Evolutionary conservation across 2,797 vertebrate species (phyloP), one percentile per base, ranked within the genome.

Genomic region (Mallotus villosus): DNA sequence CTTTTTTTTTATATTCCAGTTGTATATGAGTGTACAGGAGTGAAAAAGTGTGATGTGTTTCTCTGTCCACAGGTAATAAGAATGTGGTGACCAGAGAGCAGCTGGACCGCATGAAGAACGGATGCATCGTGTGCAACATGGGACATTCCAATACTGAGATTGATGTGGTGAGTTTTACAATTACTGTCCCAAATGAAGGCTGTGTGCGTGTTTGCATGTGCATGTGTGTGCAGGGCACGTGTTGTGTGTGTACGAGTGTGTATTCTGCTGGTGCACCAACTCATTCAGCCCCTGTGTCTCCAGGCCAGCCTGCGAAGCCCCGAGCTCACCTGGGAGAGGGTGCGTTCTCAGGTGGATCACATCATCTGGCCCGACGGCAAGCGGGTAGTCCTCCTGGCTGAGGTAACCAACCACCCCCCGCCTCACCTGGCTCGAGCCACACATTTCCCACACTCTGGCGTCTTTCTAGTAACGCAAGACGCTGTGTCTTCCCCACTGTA

Each of bases 311-410:
- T 99, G 61, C 93, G 97, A 78, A 99, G 96, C 49, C 97, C 97
- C 0, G 97, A 99, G 90, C 93, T 99, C 83, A 99, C 97, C 5
- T 99, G 97, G 97, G 97, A 99, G 87, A 93, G 97, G 29, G 97
- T 99, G 1, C 95, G 97, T 41, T 98, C 97, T 81, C 97, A 99
- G 80, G 97, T 99, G 61, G 97, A 99, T 74, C 97, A 99, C 11
- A 92, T 99, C 83, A 99, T 99, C 92, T 99, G 97, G 97, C 97
- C 97, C 0, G 97, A 99, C 0, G 97, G 97, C 67, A 99, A 99
- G 74, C 91, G 97, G 1, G 96, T 99, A 17, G 95, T 99, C 81
- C 91, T 99, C 69, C 94, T 99, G 84, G 97, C 97, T 0, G 97
- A 99, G 95, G 97, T 98, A 89, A 1, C 51, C 68, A 61, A 53